phyloP scores from a whole-genome alignment of 2,797 vertebrate genomes.

The Hydrophis major region DNA sequence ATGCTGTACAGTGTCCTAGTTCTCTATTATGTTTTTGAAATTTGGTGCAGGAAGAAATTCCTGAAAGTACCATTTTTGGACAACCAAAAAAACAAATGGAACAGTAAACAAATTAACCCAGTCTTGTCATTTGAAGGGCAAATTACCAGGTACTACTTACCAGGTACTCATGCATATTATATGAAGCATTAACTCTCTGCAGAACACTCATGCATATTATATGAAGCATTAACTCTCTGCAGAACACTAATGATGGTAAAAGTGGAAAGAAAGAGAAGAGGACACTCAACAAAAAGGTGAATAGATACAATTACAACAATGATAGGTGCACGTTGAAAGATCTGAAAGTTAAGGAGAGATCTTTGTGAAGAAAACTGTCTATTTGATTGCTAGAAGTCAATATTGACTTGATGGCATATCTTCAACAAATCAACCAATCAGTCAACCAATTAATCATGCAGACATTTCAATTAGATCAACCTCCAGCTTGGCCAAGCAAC shows the following conservation, averaged over 20 bases:
- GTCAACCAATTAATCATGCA: background rate
- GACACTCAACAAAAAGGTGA: background rate
- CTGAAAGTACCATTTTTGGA: background rate
- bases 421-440: background rate
- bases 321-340: background rate
- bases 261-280: background rate
- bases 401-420: background rate
- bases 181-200: background rate
- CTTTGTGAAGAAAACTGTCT: background rate
- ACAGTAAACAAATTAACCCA: background rate
- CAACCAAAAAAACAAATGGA: background rate
- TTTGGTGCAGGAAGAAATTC: background rate
- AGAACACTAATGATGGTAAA: background rate
- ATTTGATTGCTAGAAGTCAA: background rate
- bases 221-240: background rate
- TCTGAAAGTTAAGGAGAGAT: background rate
- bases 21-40: background rate
- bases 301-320: background rate
- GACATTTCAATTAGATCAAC: background rate
- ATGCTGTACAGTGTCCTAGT: background rate
- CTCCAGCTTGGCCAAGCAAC: background rate
- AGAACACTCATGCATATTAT: background rate
- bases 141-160: background rate
- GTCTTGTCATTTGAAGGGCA: background rate
- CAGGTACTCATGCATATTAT: background rate